Conservation (phyloP, 2,797 vertebrate species). For the Ispidina picta region DNA sequence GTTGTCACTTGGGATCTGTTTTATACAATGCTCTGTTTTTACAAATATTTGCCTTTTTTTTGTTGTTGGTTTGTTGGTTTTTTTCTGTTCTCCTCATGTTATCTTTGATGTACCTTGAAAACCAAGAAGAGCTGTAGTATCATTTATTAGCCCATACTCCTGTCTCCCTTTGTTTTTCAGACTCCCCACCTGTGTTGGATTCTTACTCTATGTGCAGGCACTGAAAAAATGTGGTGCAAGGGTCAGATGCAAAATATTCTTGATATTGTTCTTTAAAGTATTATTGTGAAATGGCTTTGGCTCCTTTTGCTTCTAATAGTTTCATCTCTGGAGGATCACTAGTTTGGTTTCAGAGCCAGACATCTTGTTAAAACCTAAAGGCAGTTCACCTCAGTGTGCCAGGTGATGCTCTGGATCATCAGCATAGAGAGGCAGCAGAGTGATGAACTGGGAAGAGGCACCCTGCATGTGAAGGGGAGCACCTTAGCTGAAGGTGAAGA, state of each 20-base stretch:
- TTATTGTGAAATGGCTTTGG: constrained; percentile 13
- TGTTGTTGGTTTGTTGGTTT: neutral
- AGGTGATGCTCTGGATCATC: constrained; percentile 33
- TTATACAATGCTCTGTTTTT: neutral
- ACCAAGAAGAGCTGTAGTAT: neutral
- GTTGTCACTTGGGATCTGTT: neutral
- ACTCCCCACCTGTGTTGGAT: constrained; percentile 8
- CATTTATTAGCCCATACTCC: neutral
- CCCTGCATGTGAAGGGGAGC: neutral
- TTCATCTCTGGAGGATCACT: constrained; percentile 40
- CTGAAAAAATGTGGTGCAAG: constrained; percentile 4
- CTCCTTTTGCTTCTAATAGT: constrained; percentile 2
- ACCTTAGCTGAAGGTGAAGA: constrained; percentile 12
- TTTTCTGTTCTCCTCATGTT: constrained; percentile 13
- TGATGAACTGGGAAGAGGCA: neutral
- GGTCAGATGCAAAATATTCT: neutral
- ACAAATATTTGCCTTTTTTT: neutral
- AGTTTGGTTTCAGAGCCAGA: constrained; percentile 28
- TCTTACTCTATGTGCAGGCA: constrained; percentile 7
- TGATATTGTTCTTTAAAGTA: neutral
- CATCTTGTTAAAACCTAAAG: neutral
- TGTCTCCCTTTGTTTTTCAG: constrained; percentile 34
- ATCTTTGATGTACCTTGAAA: constrained; percentile 20
- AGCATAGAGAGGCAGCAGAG: neutral
- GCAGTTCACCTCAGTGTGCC: neutral